These are phyloP conservation scores for Gephyroberyx darwinii DNA, from an alignment of 2,797 vertebrate species.

Conservation along the genomic window DNA sequence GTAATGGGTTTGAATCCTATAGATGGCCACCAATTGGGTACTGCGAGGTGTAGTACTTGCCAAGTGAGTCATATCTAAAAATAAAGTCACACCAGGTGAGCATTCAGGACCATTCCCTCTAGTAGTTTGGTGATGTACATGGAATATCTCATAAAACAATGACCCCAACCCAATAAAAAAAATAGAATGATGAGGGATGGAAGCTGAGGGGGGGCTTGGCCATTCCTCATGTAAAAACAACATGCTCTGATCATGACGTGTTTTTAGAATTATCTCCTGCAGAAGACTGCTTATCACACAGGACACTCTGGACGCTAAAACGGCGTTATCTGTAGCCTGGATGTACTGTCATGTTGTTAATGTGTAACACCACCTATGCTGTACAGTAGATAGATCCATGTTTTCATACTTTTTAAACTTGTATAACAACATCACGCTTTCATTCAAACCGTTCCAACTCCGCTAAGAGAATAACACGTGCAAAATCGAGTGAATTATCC, in stretches of 20 bases:
- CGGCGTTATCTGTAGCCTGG: background rate
- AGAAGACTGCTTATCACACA: background rate
- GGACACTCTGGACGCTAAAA: background rate
- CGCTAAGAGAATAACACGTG: background rate
- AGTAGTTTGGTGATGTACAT: too few relatives aligned
- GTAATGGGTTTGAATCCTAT: conserved; percentile 3
- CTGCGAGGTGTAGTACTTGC: too few relatives aligned
- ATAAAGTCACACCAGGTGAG: too few relatives aligned
- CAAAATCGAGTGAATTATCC: background rate
- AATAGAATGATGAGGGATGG: background rate
- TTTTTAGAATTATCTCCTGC: background rate
- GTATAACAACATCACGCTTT: background rate
- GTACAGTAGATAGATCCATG: background rate
- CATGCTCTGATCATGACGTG: background rate
- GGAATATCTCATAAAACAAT: background rate
- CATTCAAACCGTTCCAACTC: background rate
- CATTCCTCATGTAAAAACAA: conserved; percentile 11
- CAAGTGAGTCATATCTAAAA: too few relatives aligned
- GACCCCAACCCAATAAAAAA: background rate
- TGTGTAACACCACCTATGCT: conserved; percentile 11
- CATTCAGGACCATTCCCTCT: too few relatives aligned
- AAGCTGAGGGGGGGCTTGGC: background rate
- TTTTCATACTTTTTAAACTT: background rate
- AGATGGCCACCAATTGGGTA: too few relatives aligned
- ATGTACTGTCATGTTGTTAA: background rate